These are phyloP conservation scores for Drosophila jambulina DNA, from an alignment of 1,140 invertebrate genomes.

Conservation along the genomic window DNA sequence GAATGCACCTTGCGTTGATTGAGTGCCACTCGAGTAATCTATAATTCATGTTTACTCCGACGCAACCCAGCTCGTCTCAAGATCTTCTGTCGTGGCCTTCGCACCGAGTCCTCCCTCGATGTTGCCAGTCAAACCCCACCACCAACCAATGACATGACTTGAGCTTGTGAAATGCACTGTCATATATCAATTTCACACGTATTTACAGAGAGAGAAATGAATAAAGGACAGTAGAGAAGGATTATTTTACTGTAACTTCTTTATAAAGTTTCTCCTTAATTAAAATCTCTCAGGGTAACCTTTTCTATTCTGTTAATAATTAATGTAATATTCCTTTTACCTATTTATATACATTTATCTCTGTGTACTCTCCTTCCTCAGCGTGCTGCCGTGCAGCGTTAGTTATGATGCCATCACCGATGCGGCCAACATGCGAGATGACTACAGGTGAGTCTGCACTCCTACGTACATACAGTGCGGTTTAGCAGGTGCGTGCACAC, in stretches of 20 bases:
- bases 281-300: no score
- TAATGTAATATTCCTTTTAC: neutral
- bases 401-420: constrained; percentile 86
- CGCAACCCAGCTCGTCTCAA: constrained; percentile 5
- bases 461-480: neutral
- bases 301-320: no score
- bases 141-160: constrained; percentile 25
- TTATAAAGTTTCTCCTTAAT: no score
- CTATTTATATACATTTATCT: constrained; percentile 10
- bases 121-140: constrained; percentile 9
- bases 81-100: constrained; percentile 8
- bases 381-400: constrained; percentile 87
- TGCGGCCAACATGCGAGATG: constrained; percentile 85
- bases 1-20: constrained; percentile 37
- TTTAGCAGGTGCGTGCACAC: neutral
- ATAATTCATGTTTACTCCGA: constrained; percentile 29
- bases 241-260: neutral
- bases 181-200: constrained; percentile 23
- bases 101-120: neutral
- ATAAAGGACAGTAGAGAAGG: fast-evolving
- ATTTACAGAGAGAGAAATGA: constrained; percentile 9
- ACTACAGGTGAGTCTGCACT: constrained; percentile 70
- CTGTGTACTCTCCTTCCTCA: constrained; percentile 67
- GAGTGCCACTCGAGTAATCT: constrained; percentile 38
- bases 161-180: constrained; percentile 7